Base-by-base conservation (phyloP, 1,140 invertebrate genomes). In the Idris sp. region DNA sequence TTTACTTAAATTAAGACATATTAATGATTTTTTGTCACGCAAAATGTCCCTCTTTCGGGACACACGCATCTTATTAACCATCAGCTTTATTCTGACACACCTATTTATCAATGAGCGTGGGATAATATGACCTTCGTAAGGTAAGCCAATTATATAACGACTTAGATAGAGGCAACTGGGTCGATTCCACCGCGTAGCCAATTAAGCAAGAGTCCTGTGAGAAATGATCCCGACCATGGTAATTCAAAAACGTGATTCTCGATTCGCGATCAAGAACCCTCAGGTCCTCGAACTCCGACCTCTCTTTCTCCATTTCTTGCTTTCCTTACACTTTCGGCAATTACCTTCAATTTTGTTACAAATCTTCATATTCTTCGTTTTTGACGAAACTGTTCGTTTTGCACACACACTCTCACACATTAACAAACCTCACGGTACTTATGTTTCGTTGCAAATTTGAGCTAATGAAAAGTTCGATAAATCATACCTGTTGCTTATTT, bases 81-180 rank as follows among this genome's bases (percentile, higher is more conserved):
- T 53, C 43, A n/a, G 44, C 53, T 46, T 13, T 11, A 26, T 36
- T 56, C 41, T 43, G 71, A 74, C 71, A 74, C 68, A 64, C 76
- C 76, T 75, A 73, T 44, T n/a, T 48, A 65, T 36, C 68, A 69
- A 74, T 68, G 68, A 76, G 78, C 80, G 80, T 81, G 80, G 80
- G 78, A 81, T 79, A 80, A 79, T 73, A 71, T 75, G 76, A 80
- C 77, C 77, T 80, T 78, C 75, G 71, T 71, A 77, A 78, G 71
- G 36, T 62, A 53, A 74, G 65, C 74, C 74, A 76, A 79, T 76
- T 67, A 73, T 69, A 77, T 74, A 77, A 64, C 65, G 64, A 72
- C 40, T 77, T 67, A 68, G 71, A 81, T 77, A 53, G 67, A 71
- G 56, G 72, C 71, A 81, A 78, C 75, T 81, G 64, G 79, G 79